phyloP scores from a whole-genome alignment of 2,113 vertebrate genomes.

The Empidonax alnorum region DNA sequence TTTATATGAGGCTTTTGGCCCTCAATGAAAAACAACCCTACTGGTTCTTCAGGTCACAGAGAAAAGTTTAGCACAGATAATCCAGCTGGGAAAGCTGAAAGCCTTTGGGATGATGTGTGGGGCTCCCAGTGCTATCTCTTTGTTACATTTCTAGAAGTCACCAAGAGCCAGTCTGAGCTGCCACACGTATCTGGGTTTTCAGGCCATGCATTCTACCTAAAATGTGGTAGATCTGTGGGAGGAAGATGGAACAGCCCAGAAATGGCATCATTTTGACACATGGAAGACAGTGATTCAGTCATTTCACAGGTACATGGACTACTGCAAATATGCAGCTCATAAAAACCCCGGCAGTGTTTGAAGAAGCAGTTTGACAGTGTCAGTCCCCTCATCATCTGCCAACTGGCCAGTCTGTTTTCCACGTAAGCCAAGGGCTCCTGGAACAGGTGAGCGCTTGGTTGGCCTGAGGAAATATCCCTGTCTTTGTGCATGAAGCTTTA shows the following conservation, averaged over 20 bases:
- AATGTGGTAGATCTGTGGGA: slow-evolving; percentile 26
- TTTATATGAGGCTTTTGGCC: not conserved
- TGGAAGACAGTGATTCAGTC: slow-evolving; percentile 54
- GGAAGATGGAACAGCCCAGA: slow-evolving; percentile 33
- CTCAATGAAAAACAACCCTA: not conserved
- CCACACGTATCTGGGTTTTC: slow-evolving; percentile 21
- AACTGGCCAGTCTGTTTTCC: not conserved
- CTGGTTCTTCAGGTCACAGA: not conserved
- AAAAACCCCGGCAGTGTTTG: not conserved
- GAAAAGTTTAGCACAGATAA: not conserved
- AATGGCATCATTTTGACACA: slow-evolving; percentile 55
- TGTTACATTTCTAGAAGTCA: not conserved
- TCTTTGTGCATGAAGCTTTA: not conserved
- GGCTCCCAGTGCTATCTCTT: not conserved
- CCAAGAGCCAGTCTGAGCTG: not conserved
- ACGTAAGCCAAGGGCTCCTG: not conserved
- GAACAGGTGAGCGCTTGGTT: not conserved
- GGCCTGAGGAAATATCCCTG: not conserved
- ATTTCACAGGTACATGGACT: slow-evolving; percentile 61
- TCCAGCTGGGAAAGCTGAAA: not conserved
- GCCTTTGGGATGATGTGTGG: not conserved
- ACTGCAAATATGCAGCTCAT: slow-evolving; percentile 21
- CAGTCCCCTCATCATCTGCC: not conserved
- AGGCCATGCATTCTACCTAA: slow-evolving; percentile 20
- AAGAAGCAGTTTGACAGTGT: not conserved